Conservation (phyloP, 2,797 vertebrate species). For the Trachurus trachurus region DNA sequence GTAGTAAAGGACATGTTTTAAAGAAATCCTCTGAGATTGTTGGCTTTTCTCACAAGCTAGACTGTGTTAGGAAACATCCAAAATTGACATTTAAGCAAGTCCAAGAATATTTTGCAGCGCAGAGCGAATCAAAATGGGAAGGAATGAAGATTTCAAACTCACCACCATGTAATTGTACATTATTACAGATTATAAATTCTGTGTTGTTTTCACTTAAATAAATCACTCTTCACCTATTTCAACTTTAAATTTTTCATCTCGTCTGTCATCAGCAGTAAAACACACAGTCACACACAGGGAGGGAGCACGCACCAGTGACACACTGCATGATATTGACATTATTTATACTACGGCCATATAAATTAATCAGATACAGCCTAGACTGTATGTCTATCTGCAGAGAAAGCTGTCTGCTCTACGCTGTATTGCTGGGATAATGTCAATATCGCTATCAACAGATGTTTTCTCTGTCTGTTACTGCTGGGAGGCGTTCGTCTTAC, state of each 20-base stretch:
- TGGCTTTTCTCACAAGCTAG: constrained; percentile 52
- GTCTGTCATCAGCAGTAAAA: background rate
- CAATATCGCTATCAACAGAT: too few species aligned
- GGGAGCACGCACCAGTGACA: too few species aligned
- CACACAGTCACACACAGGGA: too few species aligned
- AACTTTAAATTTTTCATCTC: background rate
- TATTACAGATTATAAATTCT: background rate
- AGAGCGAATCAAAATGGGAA: background rate
- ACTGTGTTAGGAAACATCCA: constrained; percentile 37
- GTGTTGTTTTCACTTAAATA: background rate
- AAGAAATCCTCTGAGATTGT: constrained; percentile 29
- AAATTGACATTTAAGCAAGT: constrained; percentile 13
- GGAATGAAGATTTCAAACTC: background rate
- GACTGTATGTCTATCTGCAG: too few species aligned
- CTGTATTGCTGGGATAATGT: too few species aligned
- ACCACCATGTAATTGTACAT: too few species aligned
- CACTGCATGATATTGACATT: too few species aligned
- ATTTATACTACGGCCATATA: too few species aligned
- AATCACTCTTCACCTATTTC: background rate
- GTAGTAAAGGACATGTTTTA: constrained; percentile 60
- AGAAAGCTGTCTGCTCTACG: too few species aligned
- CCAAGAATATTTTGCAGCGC: constrained; percentile 11
- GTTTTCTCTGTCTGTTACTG: too few species aligned
- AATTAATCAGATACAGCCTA: too few species aligned
- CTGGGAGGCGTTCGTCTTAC: too few species aligned